phyloP scores from a whole-genome alignment of 2,797 vertebrate genomes.

The Platyrinchus mystaceus region DNA sequence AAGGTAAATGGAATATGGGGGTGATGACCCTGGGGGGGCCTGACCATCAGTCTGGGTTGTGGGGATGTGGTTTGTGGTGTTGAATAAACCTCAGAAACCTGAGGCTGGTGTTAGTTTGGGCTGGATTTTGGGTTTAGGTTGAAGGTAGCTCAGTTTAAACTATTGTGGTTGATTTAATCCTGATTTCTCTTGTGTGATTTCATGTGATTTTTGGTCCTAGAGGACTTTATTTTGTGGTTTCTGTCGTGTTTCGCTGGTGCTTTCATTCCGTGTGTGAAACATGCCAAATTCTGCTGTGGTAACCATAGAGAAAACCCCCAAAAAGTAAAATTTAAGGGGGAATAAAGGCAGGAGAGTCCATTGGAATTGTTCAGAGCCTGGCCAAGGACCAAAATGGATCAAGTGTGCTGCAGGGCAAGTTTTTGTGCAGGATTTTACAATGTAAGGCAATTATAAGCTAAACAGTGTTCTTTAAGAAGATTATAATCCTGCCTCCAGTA shows the following conservation, averaged over 20 bases:
- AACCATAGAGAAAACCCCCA: not conserved
- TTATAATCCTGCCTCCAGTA: not conserved
- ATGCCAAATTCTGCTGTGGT: fast-evolving
- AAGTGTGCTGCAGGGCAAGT: not conserved
- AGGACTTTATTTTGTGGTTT: not conserved
- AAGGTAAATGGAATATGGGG: not conserved
- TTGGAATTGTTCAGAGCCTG: not conserved
- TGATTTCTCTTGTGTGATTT: not conserved
- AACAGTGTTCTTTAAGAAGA: not conserved
- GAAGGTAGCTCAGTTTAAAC: not conserved
- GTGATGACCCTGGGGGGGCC: not conserved
- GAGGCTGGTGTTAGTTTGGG: not conserved
- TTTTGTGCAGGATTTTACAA: not conserved
- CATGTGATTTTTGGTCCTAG: not conserved
- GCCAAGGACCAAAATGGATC: not conserved
- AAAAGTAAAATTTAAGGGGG: not conserved
- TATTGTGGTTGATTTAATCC: not conserved
- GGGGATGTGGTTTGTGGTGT: not conserved
- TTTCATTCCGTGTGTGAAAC: not conserved
- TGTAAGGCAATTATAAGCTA: not conserved
- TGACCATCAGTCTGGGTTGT: not conserved
- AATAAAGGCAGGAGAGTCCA: not conserved
- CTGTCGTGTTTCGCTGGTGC: fast-evolving
- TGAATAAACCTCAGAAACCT: not conserved
- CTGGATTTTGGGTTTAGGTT: not conserved